These are phyloP conservation scores for Harlomillsia oculata DNA, from an alignment of 1,140 invertebrate species.

Conservation along the genomic window DNA sequence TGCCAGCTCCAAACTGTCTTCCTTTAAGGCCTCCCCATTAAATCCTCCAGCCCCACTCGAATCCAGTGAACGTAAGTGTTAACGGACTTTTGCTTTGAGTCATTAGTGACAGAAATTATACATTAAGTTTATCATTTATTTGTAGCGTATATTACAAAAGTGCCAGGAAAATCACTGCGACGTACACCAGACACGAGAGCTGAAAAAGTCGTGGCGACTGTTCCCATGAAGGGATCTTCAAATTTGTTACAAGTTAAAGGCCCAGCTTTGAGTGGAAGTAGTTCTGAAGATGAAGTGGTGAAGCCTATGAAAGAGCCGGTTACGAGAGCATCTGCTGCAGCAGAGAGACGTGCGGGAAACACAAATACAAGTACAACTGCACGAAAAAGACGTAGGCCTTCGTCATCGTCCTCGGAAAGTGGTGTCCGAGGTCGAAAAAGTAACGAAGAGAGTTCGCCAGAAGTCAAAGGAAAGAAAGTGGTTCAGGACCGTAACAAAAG, in stretches of 20 bases:
- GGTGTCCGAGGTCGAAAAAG: constrained; percentile 16
- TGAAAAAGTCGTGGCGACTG: background rate
- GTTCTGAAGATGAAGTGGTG: constrained; percentile 29
- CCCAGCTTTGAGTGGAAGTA: constrained; percentile 28
- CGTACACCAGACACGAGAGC: background rate
- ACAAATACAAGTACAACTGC: background rate
- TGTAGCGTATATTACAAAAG: constrained; percentile 20
- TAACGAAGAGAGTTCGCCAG: constrained; percentile 43
- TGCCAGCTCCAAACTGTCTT: no score
- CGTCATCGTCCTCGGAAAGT: constrained; percentile 27
- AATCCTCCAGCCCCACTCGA: no score
- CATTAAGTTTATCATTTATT: background rate
- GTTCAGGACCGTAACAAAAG: constrained; percentile 61
- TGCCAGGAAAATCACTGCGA: constrained; percentile 15
- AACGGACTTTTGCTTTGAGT: background rate
- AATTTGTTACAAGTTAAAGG: background rate
- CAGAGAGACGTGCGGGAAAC: background rate
- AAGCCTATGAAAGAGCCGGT: constrained; percentile 12
- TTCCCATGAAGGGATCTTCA: constrained; percentile 1
- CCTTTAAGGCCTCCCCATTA: no score
- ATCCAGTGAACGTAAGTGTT: background rate
- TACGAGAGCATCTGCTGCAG: background rate
- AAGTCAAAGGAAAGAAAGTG: constrained; percentile 42
- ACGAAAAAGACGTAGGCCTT: constrained; percentile 35
- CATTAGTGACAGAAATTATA: background rate